phyloP scores from a whole-genome alignment of 2,888 invertebrate species.

The Eupeodes luniger region DNA sequence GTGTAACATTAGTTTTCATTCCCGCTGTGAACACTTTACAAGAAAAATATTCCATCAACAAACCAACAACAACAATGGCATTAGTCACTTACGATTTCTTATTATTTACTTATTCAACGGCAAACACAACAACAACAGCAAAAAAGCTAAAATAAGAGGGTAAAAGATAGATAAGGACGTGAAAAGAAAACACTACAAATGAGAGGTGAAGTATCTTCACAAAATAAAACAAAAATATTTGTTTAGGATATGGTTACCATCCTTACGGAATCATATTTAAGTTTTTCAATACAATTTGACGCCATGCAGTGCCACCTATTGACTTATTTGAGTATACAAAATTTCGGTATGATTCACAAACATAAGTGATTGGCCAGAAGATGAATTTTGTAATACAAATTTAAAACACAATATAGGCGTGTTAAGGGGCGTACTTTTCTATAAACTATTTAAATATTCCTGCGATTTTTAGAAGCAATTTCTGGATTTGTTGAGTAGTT shows the following conservation, averaged over 20 bases:
- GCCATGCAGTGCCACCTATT: too few relatives aligned
- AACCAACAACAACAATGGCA: slow-evolving; percentile 35
- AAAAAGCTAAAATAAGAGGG: slow-evolving; percentile 14
- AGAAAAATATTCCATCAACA: slow-evolving; percentile 15
- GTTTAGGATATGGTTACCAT: slow-evolving; percentile 4
- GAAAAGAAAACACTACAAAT: slow-evolving; percentile 12
- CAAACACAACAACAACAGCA: slow-evolving; percentile 49
- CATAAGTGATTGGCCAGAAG: too few relatives aligned
- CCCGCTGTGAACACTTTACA: slow-evolving; percentile 7
- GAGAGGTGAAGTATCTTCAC: neutral
- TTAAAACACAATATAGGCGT: too few relatives aligned
- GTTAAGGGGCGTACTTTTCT: too few relatives aligned
- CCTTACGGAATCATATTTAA: neutral
- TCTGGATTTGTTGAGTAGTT: too few relatives aligned
- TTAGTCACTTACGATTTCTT: slow-evolving; percentile 58
- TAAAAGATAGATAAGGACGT: slow-evolving; percentile 22
- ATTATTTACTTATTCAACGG: slow-evolving; percentile 59
- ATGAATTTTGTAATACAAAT: too few relatives aligned
- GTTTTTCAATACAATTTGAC: too few relatives aligned
- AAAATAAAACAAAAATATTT: neutral
- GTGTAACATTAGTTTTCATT: slow-evolving; percentile 11
- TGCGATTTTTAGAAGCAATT: too few relatives aligned
- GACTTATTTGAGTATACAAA: too few relatives aligned
- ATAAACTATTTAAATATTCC: too few relatives aligned
- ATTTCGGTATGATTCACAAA: too few relatives aligned